Conservation (phyloP, 2,797 vertebrate species). For the Gymnocypris eckloni region DNA sequence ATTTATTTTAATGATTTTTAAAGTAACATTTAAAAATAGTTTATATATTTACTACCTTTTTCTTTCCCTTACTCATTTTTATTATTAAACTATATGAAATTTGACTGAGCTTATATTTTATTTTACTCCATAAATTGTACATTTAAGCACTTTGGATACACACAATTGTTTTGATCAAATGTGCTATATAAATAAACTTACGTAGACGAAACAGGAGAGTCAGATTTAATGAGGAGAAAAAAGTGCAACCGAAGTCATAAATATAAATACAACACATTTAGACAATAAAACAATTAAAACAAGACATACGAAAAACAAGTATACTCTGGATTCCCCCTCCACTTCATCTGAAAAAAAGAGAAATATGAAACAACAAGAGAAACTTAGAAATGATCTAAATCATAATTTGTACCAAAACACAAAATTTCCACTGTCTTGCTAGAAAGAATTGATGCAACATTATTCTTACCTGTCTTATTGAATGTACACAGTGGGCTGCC, state of each 20-base stretch:
- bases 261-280: conserved; percentile 42
- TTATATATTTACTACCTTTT: background rate
- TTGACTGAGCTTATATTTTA: too few relatives aligned
- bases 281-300: conserved; percentile 38
- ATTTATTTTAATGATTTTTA: background rate
- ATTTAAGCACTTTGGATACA: too few relatives aligned
- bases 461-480: conserved; percentile 1
- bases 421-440: background rate
- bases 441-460: background rate
- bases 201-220: background rate
- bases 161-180: background rate
- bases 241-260: conserved; percentile 25
- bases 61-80: background rate
- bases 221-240: conserved; percentile 20
- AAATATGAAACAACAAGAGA: background rate
- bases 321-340: background rate
- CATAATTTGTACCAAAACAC: background rate
- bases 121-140: background rate
- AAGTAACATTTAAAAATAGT: background rate
- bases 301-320: conserved; percentile 1
- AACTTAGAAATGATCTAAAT: background rate
- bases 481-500: background rate
- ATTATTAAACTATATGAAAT: background rate
- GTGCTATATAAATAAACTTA: background rate
- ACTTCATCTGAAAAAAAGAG: conserved; percentile 41